Evolutionary conservation across 1,140 invertebrate genomes (phyloP).

Genomic region (Phymorhynchus buccinoides): DNA sequence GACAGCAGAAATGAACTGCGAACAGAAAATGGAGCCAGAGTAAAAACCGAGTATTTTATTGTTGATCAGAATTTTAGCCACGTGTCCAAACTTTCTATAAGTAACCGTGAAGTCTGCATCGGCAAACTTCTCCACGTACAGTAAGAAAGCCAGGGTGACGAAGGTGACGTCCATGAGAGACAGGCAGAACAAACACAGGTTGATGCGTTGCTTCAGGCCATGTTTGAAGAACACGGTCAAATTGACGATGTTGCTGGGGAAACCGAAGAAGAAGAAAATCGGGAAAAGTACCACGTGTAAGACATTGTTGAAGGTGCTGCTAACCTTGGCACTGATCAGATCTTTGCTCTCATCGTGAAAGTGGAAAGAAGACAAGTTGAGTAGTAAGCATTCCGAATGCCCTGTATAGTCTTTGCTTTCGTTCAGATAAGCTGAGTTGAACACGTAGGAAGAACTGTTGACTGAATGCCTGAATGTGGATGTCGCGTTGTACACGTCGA

Average conservation of each 20-base stretch:
- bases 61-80: background rate
- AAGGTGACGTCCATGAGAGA: background rate
- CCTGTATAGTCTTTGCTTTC: background rate
- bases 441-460: background rate
- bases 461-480: no score
- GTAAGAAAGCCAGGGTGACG: background rate
- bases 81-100: background rate
- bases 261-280: background rate
- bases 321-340: background rate
- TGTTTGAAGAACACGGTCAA: background rate
- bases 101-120: background rate
- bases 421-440: background rate
- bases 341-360: background rate
- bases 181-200: background rate
- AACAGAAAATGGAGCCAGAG: background rate
- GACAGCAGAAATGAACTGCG: background rate
- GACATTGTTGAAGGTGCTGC: background rate
- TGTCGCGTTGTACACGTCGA: no score
- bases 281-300: background rate
- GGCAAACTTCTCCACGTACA: background rate
- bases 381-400: background rate
- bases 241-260: background rate
- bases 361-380: background rate
- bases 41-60: background rate
- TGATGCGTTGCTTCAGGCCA: background rate